These are phyloP conservation scores for Anguilla obscura DNA, from an alignment of 2,797 vertebrate species.

Conservation along the genomic window DNA sequence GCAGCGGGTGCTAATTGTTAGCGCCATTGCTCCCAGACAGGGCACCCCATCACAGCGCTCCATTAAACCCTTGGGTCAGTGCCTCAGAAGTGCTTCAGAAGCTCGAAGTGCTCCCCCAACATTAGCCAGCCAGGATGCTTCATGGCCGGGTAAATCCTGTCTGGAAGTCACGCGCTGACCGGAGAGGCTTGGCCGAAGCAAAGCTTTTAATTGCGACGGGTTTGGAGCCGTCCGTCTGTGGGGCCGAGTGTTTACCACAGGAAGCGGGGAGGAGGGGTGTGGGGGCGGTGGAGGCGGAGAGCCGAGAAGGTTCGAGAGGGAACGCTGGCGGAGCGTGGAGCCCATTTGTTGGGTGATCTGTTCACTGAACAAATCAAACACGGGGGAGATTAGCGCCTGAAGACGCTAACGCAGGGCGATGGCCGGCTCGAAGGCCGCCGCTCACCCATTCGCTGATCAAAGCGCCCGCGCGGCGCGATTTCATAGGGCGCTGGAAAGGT, in stretches of 20 bases:
- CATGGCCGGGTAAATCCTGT: background rate
- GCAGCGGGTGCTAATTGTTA: slow-evolving; percentile 45
- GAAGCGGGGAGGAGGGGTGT: background rate
- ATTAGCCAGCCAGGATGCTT: slow-evolving; percentile 33
- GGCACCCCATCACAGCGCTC: slow-evolving; percentile 39
- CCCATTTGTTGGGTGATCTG: slow-evolving; percentile 61
- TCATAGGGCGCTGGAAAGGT: slow-evolving; percentile 64
- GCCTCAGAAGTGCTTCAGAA: slow-evolving; percentile 23
- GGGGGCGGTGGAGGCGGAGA: slow-evolving; percentile 13
- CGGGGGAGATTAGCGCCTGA: slow-evolving; percentile 39
- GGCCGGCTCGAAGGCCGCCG: slow-evolving; percentile 51
- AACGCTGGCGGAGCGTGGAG: slow-evolving; percentile 47
- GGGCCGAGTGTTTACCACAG: slow-evolving; percentile 46
- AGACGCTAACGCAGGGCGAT: slow-evolving; percentile 52
- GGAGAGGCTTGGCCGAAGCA: slow-evolving; percentile 10
- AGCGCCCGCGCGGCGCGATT: slow-evolving; percentile 60
- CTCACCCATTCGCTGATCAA: slow-evolving; percentile 69
- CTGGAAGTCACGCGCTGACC: background rate
- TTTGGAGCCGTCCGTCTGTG: slow-evolving; percentile 38
- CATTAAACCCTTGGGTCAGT: slow-evolving; percentile 47
- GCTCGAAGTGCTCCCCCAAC: slow-evolving; percentile 21
- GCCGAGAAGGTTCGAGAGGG: slow-evolving; percentile 32
- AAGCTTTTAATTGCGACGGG: slow-evolving; percentile 52
- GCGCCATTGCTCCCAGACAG: slow-evolving; percentile 46
- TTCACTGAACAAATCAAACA: slow-evolving; percentile 55